Evolutionary conservation across 2,113 vertebrate genomes (phyloP).

Genomic region (Xyliphius kryptos): DNA sequence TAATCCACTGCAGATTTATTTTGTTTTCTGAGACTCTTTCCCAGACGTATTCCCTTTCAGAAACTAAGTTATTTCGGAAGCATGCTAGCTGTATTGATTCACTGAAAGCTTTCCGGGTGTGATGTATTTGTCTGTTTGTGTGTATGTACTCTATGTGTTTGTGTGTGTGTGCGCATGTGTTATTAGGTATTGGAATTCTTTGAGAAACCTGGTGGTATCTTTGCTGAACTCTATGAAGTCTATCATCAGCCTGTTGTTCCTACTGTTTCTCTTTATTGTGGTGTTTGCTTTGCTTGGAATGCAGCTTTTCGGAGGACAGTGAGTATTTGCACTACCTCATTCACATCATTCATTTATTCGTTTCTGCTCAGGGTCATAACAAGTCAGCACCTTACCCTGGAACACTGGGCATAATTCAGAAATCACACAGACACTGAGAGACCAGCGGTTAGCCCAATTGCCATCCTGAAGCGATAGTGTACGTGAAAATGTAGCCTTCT

Average conservation of each 20-base stretch:
- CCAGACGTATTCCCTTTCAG: too few relatives aligned
- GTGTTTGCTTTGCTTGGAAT: constrained; percentile 94
- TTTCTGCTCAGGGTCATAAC: too few relatives aligned
- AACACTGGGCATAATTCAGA: too few relatives aligned
- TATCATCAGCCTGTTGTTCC: constrained; percentile 91
- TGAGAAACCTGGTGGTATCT: constrained; percentile 91
- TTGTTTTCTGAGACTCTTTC: constrained; percentile 13
- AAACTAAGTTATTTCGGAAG: constrained; percentile 19
- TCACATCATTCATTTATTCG: neutral
- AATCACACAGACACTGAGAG: too few relatives aligned
- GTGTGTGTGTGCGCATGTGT: constrained; percentile 23
- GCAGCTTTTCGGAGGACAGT: constrained; percentile 97
- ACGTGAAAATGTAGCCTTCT: too few relatives aligned
- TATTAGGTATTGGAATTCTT: constrained; percentile 97
- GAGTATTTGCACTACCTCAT: constrained; percentile 52
- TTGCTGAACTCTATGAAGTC: constrained; percentile 97
- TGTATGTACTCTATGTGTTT: too few relatives aligned
- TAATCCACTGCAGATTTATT: constrained; percentile 18
- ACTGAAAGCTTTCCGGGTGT: constrained; percentile 23
- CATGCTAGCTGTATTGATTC: constrained; percentile 19
- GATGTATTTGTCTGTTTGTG: too few relatives aligned
- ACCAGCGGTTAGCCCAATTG: too few relatives aligned
- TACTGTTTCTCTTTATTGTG: constrained; percentile 96
- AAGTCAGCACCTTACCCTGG: too few relatives aligned
- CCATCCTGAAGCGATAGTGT: too few relatives aligned